Percentiles rank a stretch among this genome's conserved stretches.
Evolutionary conservation across 2,113 vertebrate species (phyloP).

Genomic region (Stegastes partitus): DNA sequence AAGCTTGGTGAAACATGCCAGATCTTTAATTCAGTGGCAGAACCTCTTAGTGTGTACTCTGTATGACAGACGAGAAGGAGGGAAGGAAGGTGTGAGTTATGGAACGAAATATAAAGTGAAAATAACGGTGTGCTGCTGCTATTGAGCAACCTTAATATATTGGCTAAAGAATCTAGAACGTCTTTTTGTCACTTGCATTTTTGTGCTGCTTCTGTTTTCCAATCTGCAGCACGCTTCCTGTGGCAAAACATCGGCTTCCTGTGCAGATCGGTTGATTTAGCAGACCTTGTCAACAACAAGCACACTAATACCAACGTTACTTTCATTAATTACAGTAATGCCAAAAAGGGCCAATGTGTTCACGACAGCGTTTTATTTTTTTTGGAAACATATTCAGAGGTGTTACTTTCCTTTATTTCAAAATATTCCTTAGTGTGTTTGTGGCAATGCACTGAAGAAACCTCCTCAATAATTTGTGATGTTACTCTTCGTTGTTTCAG

Average conservation of each 20-base stretch:
- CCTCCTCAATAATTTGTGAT: slow-evolving; percentile 3
- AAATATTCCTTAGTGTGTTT: neutral
- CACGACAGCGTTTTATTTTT: too few species aligned
- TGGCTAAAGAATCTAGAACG: neutral
- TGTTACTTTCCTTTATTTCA: too few species aligned
- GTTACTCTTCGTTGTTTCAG: slow-evolving; percentile 27
- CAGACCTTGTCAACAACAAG: neutral
- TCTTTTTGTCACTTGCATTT: neutral
- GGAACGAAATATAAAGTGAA: neutral
- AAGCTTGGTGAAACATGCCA: neutral
- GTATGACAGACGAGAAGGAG: neutral
- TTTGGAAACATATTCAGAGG: too few species aligned
- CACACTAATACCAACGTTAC: too few species aligned
- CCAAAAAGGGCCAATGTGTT: too few species aligned
- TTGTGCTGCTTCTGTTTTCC: neutral
- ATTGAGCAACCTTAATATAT: neutral
- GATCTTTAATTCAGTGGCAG: neutral
- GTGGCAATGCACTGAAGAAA: too few species aligned
- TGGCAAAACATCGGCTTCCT: slow-evolving; percentile 32
- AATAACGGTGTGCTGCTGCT: neutral
- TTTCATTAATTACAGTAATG: too few species aligned
- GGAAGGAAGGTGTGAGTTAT: neutral
- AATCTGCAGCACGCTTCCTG: slow-evolving; percentile 13
- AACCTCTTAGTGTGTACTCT: neutral
- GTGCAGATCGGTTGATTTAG: neutral